Evolutionary conservation across 2,113 vertebrate genomes (phyloP).

Genomic region (Cnemophilus loriae): DNA sequence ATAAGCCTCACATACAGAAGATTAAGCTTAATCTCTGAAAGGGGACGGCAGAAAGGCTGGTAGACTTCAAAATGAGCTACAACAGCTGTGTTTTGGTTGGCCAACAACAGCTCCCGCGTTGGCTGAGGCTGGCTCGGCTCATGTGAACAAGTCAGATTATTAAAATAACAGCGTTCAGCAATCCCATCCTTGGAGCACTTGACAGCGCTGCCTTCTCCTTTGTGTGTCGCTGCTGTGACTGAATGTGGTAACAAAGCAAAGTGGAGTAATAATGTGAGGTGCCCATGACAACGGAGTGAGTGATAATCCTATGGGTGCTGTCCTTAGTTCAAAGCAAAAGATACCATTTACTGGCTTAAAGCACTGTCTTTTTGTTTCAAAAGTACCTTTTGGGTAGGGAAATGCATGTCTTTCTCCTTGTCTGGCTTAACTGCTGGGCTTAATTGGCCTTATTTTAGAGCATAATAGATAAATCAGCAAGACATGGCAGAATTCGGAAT

Average conservation of each 20-base stretch:
- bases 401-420: background rate
- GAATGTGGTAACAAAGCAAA: background rate
- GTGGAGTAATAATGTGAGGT: background rate
- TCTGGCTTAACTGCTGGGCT: slow-evolving; percentile 20
- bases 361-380: background rate
- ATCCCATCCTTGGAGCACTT: background rate
- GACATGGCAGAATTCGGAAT: slow-evolving; percentile 1
- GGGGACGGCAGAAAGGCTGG: slow-evolving; percentile 16
- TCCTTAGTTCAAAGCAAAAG: background rate
- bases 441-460: slow-evolving; percentile 39
- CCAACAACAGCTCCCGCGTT: background rate
- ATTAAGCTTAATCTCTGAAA: slow-evolving; percentile 30
- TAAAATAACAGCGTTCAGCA: background rate
- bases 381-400: slow-evolving; percentile 3
- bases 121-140: background rate
- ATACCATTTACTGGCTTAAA: background rate
- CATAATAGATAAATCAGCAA: slow-evolving; percentile 47
- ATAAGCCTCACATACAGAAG: background rate
- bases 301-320: background rate
- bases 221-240: background rate
- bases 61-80: slow-evolving; percentile 7
- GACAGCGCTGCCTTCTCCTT: slow-evolving; percentile 5
- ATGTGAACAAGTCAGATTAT: slow-evolving; percentile 4
- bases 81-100: slow-evolving; percentile 56
- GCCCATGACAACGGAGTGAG: slow-evolving; percentile 7